Evolutionary conservation across 2,888 invertebrate genomes (phyloP).

Genomic region (Sminthurides aquaticus): DNA sequence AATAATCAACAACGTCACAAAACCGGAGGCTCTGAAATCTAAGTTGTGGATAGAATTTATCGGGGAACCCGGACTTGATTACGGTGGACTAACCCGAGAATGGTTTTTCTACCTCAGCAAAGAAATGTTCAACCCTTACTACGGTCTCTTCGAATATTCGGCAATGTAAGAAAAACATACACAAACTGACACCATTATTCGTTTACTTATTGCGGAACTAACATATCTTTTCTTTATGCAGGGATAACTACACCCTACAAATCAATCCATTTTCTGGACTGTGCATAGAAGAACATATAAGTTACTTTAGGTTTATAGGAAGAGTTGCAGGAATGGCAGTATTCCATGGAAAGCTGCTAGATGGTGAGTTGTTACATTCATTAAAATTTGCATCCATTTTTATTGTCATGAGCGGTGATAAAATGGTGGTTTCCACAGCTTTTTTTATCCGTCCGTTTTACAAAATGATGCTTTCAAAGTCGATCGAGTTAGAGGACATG

Average conservation of each 20-base stretch:
- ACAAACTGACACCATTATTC: too few relatives aligned
- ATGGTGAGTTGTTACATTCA: constrained; percentile 62
- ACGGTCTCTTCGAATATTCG: constrained; percentile 98
- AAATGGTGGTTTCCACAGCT: constrained; percentile 54
- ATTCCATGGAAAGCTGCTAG: constrained; percentile 94
- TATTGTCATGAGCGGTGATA: background rate
- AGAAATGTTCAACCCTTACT: constrained; percentile 99
- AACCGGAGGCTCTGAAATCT: constrained; percentile 87
- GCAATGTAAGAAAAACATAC: constrained; percentile 83
- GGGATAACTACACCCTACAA: constrained; percentile 96
- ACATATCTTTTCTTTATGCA: constrained; percentile 44
- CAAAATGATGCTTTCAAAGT: constrained; percentile 97
- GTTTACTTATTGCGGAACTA: background rate
- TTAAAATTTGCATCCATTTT: constrained; percentile 1
- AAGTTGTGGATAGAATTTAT: constrained; percentile 99
- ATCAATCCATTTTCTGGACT: constrained; percentile 96
- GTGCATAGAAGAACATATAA: constrained; percentile 94
- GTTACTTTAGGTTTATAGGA: constrained; percentile 98
- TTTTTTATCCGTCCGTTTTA: constrained; percentile 99
- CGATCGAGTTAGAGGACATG: constrained; percentile 93
- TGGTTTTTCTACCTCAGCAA: constrained; percentile 98
- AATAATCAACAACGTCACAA: constrained; percentile 81
- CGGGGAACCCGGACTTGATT: constrained; percentile 91
- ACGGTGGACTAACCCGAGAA: constrained; percentile 92
- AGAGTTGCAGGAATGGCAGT: constrained; percentile 98